Evolutionary conservation across 1,140 invertebrate genomes (phyloP).

Genomic region (Lepidurus packardi): DNA sequence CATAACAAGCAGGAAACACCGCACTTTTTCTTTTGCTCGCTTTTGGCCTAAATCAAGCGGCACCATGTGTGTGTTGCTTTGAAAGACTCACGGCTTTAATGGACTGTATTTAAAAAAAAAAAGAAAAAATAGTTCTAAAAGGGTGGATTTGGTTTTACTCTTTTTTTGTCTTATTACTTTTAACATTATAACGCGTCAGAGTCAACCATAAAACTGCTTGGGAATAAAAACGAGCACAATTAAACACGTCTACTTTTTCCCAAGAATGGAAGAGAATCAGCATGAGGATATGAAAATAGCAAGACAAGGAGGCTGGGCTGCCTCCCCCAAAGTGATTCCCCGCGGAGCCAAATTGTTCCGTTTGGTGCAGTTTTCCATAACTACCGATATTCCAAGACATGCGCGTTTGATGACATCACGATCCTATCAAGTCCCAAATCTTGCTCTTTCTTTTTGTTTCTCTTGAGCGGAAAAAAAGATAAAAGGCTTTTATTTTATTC

Average conservation of each 20-base stretch:
- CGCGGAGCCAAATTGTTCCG: background rate
- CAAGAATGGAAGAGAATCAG: no score
- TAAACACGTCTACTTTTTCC: no score
- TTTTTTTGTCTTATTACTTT: no score
- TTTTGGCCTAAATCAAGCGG: no score
- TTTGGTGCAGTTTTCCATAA: slow-evolving; percentile 15
- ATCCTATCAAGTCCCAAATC: background rate
- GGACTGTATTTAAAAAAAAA: no score
- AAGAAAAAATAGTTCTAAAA: no score
- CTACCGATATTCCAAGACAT: background rate
- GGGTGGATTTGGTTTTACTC: no score
- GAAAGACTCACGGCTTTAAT: no score
- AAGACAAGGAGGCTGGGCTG: background rate
- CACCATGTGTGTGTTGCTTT: no score
- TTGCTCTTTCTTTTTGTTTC: background rate
- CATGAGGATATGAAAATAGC: background rate
- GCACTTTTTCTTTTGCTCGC: background rate
- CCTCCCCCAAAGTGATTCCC: background rate
- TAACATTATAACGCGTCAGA: no score
- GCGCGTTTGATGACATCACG: background rate
- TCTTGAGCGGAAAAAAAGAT: background rate
- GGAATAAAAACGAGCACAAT: no score
- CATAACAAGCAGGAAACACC: background rate
- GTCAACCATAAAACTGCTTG: no score
- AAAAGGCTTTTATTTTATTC: background rate